phyloP scores from a whole-genome alignment of 2,113 vertebrate species.

The Clarias batrachus region DNA sequence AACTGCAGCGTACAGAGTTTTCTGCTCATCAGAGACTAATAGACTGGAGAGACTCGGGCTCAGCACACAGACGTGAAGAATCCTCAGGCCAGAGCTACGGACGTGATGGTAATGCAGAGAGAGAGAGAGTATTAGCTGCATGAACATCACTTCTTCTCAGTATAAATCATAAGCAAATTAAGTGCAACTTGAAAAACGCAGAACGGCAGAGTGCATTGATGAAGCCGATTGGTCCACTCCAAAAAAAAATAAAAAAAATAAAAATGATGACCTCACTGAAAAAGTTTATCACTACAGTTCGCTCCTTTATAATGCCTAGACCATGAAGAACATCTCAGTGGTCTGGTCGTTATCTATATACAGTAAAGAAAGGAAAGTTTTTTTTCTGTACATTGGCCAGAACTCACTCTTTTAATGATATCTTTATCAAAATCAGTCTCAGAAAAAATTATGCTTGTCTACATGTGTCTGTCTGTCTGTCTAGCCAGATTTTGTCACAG shows the following conservation, averaged over 20 bases:
- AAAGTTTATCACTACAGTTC: neutral
- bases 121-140: neutral
- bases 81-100: neutral
- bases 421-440: too few relatives aligned
- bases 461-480: too few relatives aligned
- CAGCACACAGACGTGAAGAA: neutral
- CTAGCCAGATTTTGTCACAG: too few relatives aligned
- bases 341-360: neutral
- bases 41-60: slow-evolving; percentile 10
- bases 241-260: neutral
- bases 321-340: neutral
- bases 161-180: neutral
- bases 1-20: slow-evolving; percentile 35
- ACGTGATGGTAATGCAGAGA: slow-evolving; percentile 12
- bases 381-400: too few relatives aligned
- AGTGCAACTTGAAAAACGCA: neutral
- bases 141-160: neutral
- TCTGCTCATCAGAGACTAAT: slow-evolving; percentile 27
- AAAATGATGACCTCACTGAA: neutral
- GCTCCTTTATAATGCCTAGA: neutral
- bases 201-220: too few relatives aligned
- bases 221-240: neutral
- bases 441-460: too few relatives aligned
- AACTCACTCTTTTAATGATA: too few relatives aligned
- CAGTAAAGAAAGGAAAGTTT: too few relatives aligned